phyloP scores from a whole-genome alignment of 2,113 vertebrate species.

The Hydrochoerus hydrochaeris region DNA sequence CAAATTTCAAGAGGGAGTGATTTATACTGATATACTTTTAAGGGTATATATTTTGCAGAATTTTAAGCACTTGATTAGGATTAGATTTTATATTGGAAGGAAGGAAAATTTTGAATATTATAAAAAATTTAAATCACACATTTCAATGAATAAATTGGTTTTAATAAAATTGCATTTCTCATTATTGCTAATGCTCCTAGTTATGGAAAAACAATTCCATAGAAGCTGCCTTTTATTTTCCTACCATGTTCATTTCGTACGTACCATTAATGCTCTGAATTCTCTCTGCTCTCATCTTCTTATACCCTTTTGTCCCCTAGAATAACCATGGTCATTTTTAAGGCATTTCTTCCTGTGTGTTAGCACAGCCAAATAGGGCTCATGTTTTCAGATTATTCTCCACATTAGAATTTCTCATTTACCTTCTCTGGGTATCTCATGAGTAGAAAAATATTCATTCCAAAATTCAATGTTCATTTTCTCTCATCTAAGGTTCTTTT shows the following conservation, averaged over 20 bases:
- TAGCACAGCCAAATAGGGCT: neutral
- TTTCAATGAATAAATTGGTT: neutral
- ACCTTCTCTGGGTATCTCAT: neutral
- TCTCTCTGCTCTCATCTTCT: neutral
- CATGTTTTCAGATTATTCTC: neutral
- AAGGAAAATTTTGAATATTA: neutral
- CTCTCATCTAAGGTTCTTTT: neutral
- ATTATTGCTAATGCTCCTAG: neutral
- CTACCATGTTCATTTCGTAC: rapidly evolving
- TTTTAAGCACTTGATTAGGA: neutral
- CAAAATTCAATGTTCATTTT: neutral
- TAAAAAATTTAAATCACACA: neutral
- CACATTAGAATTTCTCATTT: no score
- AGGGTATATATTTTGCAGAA: neutral
- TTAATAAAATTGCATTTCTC: neutral
- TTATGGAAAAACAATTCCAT: neutral
- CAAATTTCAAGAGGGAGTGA: neutral
- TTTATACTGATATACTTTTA: neutral
- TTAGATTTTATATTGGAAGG: neutral
- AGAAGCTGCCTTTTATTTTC: neutral
- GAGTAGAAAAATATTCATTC: neutral
- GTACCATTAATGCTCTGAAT: neutral
- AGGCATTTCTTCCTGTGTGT: neutral
- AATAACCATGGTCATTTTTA: neutral
- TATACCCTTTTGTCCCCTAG: neutral